phyloP scores from a whole-genome alignment of 2,888 invertebrate species.

The Ischnura elegans region DNA sequence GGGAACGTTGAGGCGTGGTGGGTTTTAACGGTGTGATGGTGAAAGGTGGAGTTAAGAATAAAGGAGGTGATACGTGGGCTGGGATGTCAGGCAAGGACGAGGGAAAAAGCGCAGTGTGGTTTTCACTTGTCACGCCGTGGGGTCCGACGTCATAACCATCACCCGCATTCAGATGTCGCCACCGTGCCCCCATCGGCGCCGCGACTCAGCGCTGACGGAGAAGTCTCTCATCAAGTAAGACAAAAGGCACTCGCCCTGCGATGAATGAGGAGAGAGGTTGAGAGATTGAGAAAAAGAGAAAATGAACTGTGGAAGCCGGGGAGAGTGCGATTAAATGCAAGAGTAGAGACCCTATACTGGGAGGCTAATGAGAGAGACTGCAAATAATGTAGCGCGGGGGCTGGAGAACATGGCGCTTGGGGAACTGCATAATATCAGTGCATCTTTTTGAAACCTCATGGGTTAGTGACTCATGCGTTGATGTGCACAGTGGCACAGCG shows the following conservation, averaged over 20 bases:
- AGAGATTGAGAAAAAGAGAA: not conserved
- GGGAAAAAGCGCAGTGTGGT: slow-evolving; percentile 28
- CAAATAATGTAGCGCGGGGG: not conserved
- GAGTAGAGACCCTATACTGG: not conserved
- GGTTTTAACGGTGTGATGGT: slow-evolving; percentile 3
- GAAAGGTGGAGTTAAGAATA: slow-evolving; percentile 12
- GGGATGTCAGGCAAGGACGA: not conserved
- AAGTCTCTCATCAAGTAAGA: slow-evolving; percentile 40
- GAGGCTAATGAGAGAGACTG: not conserved
- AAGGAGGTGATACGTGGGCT: not conserved
- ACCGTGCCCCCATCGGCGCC: slow-evolving; percentile 62
- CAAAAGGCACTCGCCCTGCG: slow-evolving; percentile 35
- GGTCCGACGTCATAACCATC: slow-evolving; percentile 45
- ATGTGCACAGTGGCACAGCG: too few species aligned
- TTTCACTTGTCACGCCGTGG: slow-evolving; percentile 50
- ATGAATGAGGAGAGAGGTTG: not conserved
- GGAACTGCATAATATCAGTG: not conserved
- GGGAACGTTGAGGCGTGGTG: not conserved
- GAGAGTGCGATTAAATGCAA: not conserved
- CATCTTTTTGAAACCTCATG: too few species aligned
- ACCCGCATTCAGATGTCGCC: slow-evolving; percentile 59
- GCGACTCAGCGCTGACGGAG: slow-evolving; percentile 58
- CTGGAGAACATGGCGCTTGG: not conserved
- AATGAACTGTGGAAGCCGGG: not conserved
- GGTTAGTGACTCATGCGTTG: too few species aligned